Percentiles rank a stretch among this genome's conserved stretches.
Evolutionary conservation across 2,113 vertebrate genomes (phyloP).

Genomic region (Chloropsis hardwickii): DNA sequence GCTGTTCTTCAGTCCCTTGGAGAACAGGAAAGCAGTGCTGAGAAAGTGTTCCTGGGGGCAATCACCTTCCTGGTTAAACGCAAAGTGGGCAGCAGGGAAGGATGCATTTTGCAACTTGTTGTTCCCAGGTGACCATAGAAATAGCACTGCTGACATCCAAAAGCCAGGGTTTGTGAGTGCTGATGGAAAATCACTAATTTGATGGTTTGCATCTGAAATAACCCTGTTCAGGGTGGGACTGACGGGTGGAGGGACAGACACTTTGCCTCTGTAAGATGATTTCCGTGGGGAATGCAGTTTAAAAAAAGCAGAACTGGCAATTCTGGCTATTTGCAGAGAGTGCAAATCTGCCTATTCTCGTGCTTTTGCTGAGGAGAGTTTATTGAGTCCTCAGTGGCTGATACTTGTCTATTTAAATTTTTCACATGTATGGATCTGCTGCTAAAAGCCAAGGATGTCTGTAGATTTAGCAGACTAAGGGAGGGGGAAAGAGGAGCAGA

Average conservation of each 20-base stretch:
- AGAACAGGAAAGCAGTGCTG: not conserved
- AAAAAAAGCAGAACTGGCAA: not conserved
- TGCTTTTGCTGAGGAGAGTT: not conserved
- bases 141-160: not conserved
- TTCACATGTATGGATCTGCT: not conserved
- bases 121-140: not conserved
- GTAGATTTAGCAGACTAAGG: not conserved
- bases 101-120: not conserved
- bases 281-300: not conserved
- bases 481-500: not conserved
- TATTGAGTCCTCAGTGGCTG: accelerated
- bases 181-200: not conserved
- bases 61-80: not conserved
- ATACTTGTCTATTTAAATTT: not conserved
- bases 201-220: not conserved
- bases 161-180: not conserved
- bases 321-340: not conserved
- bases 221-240: not conserved
- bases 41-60: accelerated
- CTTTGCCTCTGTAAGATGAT: not conserved
- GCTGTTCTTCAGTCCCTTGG: not conserved
- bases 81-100: not conserved
- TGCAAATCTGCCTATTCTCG: not conserved
- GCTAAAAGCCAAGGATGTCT: not conserved
- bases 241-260: not conserved